A percentile compares a stretch with the other conserved stretches of the same genome.
Conservation (phyloP, 2,113 vertebrate species). For the Corythoichthys haematopterus region DNA sequence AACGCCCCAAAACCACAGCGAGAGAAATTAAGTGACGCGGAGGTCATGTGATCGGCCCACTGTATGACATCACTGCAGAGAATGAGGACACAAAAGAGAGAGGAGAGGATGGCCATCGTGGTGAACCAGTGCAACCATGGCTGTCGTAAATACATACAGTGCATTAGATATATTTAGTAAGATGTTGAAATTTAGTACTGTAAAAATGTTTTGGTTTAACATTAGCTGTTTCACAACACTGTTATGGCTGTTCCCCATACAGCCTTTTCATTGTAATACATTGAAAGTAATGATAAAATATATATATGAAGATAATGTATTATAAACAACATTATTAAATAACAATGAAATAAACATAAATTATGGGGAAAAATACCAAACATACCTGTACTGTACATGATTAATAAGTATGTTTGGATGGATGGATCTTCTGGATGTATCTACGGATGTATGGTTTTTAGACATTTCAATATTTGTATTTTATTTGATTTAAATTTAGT, state of each 20-base stretch:
- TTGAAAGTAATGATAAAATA: background rate
- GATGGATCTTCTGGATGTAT: no score
- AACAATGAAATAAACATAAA: background rate
- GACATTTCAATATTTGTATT: no score
- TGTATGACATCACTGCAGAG: slow-evolving; percentile 69
- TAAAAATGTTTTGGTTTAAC: background rate
- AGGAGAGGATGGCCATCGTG: slow-evolving; percentile 19
- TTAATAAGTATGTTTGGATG: background rate
- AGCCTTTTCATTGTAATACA: background rate
- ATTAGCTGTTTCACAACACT: background rate
- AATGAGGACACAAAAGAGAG: slow-evolving; percentile 68
- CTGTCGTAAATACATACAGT: background rate
- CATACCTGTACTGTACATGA: background rate
- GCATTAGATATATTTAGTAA: background rate
- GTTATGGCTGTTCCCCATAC: background rate
- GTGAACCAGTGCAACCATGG: slow-evolving; percentile 30
- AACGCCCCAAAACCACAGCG: slow-evolving; percentile 10
- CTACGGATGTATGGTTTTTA: no score
- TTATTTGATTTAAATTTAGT: no score
- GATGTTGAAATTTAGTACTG: no score
- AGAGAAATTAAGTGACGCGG: background rate
- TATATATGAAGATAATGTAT: background rate
- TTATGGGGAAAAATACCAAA: background rate
- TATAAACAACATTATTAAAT: background rate
- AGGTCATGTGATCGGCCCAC: slow-evolving; percentile 62